These are phyloP conservation scores for Reticulitermes speratus DNA, from an alignment of 1,140 invertebrate species.

Conservation along the genomic window DNA sequence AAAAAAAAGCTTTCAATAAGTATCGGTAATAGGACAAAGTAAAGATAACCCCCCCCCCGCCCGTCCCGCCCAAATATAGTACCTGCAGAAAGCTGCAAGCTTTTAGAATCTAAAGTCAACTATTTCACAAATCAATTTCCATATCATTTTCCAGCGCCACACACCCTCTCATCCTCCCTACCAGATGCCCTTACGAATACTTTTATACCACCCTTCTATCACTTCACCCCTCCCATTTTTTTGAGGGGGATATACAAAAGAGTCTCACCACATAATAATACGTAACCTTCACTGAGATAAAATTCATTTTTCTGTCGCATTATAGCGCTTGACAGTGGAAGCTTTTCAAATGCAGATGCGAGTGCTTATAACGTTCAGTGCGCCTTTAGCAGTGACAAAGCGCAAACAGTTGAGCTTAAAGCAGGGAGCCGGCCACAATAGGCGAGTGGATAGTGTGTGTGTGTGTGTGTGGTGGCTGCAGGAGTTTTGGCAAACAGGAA, in stretches of 20 bases:
- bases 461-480: neutral
- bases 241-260: neutral
- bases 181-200: neutral
- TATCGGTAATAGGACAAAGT: neutral
- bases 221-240: constrained; percentile 14
- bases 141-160: constrained; percentile 34
- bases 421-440: neutral
- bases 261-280: constrained; percentile 24
- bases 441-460: neutral
- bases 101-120: constrained; percentile 31
- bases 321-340: constrained; percentile 22
- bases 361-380: neutral
- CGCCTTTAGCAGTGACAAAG: neutral
- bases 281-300: constrained; percentile 31
- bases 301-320: constrained; percentile 34
- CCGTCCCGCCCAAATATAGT: neutral
- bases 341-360: constrained; percentile 33
- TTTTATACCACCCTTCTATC: neutral
- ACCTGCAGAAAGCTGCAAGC: neutral
- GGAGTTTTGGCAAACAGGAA: too few species aligned
- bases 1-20: neutral
- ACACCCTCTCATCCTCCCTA: neutral
- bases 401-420: neutral
- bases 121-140: constrained; percentile 35
- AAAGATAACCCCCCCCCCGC: neutral